Base-by-base conservation (phyloP, 2,797 vertebrate genomes). In the Sebastes taczanowskii region DNA sequence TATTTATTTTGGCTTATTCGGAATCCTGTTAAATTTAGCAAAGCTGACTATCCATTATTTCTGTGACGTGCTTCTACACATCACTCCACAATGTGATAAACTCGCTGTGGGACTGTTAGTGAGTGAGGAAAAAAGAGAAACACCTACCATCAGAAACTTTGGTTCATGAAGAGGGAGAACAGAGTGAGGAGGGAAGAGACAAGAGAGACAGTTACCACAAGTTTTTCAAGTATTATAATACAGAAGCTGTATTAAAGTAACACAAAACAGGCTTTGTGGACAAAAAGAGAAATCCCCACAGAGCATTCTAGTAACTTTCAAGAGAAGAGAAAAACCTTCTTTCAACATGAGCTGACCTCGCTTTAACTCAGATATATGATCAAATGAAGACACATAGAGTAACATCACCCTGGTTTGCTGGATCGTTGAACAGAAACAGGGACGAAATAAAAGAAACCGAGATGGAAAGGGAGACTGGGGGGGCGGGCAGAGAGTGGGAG, bases 71-170 rank as follows among this genome's bases (percentile, higher is more conserved):
- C 49, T 55, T 78, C 32, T 52, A 14, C 13, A 23, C 11, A 13
- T 64, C 10, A 30, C 20, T 18, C 11, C 14, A 58, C 42, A 18
- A 46, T 46, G 6, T 46, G 6, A 46, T 27, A 5, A 56, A 22
- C 34, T 71, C 13, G 10, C 42, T 52, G 25, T 10, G 30, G 58
- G 23, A 64, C 46, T 1, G 38, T 53, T 59, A 18, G 38, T 49
- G 20, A 71, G 66, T 14, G 23, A 70, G 46, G 49, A 8, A 10
- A 69, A 42, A 55, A 35, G 20, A 35, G 25, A 82, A 85, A 82
- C 66, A 97, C 97, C 91, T 97, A 99, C 98, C 97, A 93, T 98
- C 97, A 83, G 98, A 99, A 93, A 96, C 95, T 95, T 91, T 46
- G 20, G 27, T 86, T 69, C 30, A 66, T 29, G 81, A 74, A 64